Conservation (phyloP, 53 echinoderm and acorn worm genomes). For the Henricia sp. region DNA sequence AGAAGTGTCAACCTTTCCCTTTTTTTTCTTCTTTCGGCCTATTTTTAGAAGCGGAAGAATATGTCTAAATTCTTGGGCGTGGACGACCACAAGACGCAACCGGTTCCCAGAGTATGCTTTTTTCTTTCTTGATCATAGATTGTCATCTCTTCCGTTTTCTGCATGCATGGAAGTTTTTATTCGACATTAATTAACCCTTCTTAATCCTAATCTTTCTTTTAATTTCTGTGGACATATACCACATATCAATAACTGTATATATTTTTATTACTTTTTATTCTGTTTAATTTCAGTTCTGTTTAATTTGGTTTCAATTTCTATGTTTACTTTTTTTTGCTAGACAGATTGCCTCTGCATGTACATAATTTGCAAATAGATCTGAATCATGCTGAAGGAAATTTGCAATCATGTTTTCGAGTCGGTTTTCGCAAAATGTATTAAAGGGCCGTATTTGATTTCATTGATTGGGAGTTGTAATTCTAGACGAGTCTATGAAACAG, state of each 20-base stretch:
- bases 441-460: too few species aligned
- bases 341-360: too few species aligned
- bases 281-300: background rate
- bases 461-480: too few species aligned
- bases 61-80: conserved; percentile 55
- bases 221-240: too few species aligned
- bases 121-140: background rate
- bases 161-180: conserved; percentile 14
- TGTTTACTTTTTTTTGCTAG: background rate
- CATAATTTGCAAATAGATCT: too few species aligned
- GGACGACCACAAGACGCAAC: conserved; percentile 10
- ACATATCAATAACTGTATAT: background rate
- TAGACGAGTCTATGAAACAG: too few species aligned
- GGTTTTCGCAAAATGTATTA: too few species aligned
- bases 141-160: background rate
- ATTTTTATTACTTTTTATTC: background rate
- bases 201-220: too few species aligned
- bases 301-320: background rate
- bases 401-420: too few species aligned
- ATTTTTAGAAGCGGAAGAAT: conserved; percentile 41
- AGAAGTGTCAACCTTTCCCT: too few species aligned
- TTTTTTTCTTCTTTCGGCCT: conserved; percentile 7
- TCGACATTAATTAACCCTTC: too few species aligned
- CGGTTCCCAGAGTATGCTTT: conserved; percentile 35
- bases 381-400: too few species aligned